These are phyloP conservation scores for Microtus agrestis DNA, from an alignment of 2,797 vertebrate species.

Conservation along the genomic window DNA sequence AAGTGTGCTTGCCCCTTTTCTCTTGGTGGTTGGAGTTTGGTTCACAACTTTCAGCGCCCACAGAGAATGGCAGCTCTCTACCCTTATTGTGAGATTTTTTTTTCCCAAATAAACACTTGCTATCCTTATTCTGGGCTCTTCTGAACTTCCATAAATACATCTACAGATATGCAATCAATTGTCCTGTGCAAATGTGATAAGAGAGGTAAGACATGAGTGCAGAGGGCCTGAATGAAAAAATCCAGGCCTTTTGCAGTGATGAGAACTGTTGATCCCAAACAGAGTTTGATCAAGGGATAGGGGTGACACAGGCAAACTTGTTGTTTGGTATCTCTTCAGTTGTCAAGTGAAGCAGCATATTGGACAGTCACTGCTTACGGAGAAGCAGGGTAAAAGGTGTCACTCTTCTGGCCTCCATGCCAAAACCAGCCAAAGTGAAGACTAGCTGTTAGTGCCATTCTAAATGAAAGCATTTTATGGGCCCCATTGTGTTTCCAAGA, in stretches of 20 bases:
- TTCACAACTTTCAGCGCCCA: accelerated
- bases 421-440: not conserved
- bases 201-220: not conserved
- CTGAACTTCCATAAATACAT: no score
- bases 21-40: no score
- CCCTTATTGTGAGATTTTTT: no score
- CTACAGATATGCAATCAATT: not conserved
- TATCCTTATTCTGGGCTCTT: no score
- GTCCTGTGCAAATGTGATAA: not conserved
- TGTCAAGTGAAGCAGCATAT: not conserved
- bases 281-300: not conserved
- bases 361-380: not conserved
- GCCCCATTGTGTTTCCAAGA: not conserved
- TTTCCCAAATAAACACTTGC: no score
- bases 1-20: no score
- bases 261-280: slow-evolving; percentile 22
- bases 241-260: not conserved
- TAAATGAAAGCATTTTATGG: not conserved
- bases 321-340: not conserved
- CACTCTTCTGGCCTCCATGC: not conserved
- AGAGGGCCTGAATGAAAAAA: slow-evolving; percentile 20
- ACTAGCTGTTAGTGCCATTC: not conserved
- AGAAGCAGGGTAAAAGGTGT: not conserved
- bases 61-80: no score
- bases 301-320: not conserved